Evolutionary conservation across 2,888 invertebrate genomes (phyloP), one percentile per base, ranked within the genome.

Genomic region (Embidobia sp.): DNA sequence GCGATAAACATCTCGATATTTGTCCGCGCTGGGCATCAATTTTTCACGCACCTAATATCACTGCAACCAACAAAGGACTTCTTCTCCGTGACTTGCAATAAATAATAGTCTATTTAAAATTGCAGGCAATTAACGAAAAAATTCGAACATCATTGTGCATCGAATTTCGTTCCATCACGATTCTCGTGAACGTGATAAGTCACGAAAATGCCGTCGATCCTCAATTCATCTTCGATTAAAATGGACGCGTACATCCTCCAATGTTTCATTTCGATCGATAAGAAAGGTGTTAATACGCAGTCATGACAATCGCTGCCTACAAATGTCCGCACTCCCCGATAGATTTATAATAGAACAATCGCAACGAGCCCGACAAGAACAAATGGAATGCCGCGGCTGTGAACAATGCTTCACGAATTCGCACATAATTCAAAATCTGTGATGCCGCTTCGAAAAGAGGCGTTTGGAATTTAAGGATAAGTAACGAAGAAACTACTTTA

Each of bases 151-250:
- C 42, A 44, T 46, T 57, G 63, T 57, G 46, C 46, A 53, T 44
- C 59, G 26, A 64, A 77, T 59, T 70, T 69, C 31, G 72, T 35
- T 35, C 15, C 51, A 44, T 59, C 59, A 64, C 48, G 64, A 57
- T 46, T 46, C 35, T 26, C 13, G 10, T 22, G 61, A 78, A 66
- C 74, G 78, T 78, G 78, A 78, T 75, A 78, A 78, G 78, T 78
- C 78, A 78, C 64, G 64, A 61, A 63, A 74, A 70, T 78, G 78
- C 37, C 70, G 51, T 55, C 63, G 46, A 57, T 53, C 31, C 44
- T 37, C 57, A 44, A 51, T 51, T 42, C 49, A 63, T 49, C 48
- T 31, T 42, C 53, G 31, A 22, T 11, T 22, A 29, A 35, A 48
- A 63, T 15, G 31, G n/a, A 48, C 48, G 44, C 29, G 29, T 15